These are phyloP conservation scores for Paedocypris sp. DNA, from an alignment of 2,113 vertebrate species.

Conservation along the genomic window DNA sequence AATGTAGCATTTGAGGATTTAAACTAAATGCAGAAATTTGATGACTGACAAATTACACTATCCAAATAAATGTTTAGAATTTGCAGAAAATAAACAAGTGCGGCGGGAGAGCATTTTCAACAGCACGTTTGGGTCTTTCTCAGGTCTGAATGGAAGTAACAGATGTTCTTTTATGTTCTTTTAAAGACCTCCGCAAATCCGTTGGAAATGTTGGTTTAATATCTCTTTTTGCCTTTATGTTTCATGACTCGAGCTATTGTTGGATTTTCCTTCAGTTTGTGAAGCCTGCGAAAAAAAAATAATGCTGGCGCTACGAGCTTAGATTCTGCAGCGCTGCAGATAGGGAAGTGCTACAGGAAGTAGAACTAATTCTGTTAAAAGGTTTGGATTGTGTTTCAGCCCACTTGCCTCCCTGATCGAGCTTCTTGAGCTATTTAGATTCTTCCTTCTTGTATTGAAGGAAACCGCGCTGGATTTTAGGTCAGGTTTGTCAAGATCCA, in stretches of 20 bases:
- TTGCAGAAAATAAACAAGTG: too few species aligned
- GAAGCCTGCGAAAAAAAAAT: too few species aligned
- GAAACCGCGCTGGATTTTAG: not conserved
- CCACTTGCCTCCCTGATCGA: not conserved
- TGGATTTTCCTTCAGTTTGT: not conserved
- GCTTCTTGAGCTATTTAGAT: slow-evolving; percentile 3
- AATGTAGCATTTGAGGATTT: too few species aligned
- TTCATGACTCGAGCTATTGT: not conserved
- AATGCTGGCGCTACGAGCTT: not conserved
- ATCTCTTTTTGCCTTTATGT: not conserved
- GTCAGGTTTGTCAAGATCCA: not conserved
- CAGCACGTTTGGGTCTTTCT: too few species aligned
- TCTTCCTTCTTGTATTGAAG: not conserved
- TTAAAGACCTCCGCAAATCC: too few species aligned
- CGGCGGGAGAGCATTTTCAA: too few species aligned
- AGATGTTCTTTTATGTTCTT: too few species aligned
- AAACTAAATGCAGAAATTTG: too few species aligned
- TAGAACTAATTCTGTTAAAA: slow-evolving; percentile 29
- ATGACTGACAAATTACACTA: too few species aligned
- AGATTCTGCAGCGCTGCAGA: slow-evolving; percentile 5
- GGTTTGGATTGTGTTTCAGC: slow-evolving; percentile 27
- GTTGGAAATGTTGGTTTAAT: not conserved
- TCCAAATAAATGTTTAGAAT: too few species aligned
- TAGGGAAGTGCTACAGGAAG: slow-evolving; percentile 11
- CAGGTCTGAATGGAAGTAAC: too few species aligned